Evolutionary conservation across 1,140 invertebrate genomes (phyloP), one percentile per base, ranked within the genome.

Genomic region (Drosophila lowei): DNA sequence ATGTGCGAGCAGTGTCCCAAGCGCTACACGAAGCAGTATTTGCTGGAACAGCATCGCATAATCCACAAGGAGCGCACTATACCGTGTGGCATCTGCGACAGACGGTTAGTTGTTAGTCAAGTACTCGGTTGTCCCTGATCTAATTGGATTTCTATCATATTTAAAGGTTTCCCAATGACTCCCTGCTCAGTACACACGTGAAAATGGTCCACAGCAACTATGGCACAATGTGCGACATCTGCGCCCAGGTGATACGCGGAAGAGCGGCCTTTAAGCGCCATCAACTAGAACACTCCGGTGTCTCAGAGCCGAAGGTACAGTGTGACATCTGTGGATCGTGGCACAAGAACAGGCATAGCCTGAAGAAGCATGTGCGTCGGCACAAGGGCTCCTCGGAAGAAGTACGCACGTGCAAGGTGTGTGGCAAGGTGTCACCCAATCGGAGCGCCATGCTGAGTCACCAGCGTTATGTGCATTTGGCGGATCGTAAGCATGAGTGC

Each of bases 201-300:
- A 85, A 84, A 41, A 70, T 78, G 74, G 83, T 80, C 0, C 86
- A 90, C 8, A 66, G 75, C 11, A 78, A 79, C n/a, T 73, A 72
- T 54, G 71, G 84, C 25, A 89, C 72, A 48, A 91, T 91, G 84
- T 91, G 90, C 64, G 83, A 91, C 52, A 83, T 91, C 9, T 91
- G 90, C 18, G 90, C 90, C 0, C 90, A 91, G 54, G 78, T 88
- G 0, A 90, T 91, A 43, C 79, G 86, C 0, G 86, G 88, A 2
- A 58, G 74, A 0, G 73, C 80, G 0, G 77, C 79, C 5, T 91
- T 91, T 38, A 72, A 90, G 50, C 73, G 81, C 1, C 91, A 91
- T 52, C 81, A 90, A 13, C 43, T 88, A 21, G 81, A 90, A 65
- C 91, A 91, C 16, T 70, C 73, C 0, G 86, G 91, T 3, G 72